These are phyloP conservation scores for Rhingia rostrata DNA, from an alignment of 2,888 invertebrate genomes.

Conservation along the genomic window DNA sequence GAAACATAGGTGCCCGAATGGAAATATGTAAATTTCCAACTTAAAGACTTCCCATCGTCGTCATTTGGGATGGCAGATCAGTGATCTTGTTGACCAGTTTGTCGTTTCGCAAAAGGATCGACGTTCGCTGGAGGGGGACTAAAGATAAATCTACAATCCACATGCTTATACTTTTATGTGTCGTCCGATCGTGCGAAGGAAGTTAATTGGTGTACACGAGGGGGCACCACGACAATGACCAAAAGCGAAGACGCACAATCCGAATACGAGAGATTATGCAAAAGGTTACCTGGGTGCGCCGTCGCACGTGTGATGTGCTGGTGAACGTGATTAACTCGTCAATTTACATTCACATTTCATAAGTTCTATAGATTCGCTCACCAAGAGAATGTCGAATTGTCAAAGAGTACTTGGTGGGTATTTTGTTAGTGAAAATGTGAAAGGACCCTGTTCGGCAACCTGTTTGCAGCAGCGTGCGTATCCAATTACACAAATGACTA, in stretches of 20 bases:
- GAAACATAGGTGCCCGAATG: not conserved
- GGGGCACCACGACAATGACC: conserved; percentile 14
- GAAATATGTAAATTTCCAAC: conserved; percentile 65
- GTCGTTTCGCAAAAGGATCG: conserved; percentile 52
- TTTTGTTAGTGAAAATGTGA: conserved; percentile 38
- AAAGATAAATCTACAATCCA: conserved; percentile 17
- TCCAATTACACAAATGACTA: conserved; percentile 58
- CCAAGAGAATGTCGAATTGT: conserved; percentile 40
- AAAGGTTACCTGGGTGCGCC: conserved; percentile 58
- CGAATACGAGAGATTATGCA: conserved; percentile 61
- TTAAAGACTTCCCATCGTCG: conserved; percentile 48
- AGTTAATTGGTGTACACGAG: conserved; percentile 54
- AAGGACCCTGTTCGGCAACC: conserved; percentile 64
- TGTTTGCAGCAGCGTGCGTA: conserved; percentile 41
- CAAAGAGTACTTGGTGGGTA: conserved; percentile 41
- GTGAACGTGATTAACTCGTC: conserved; percentile 69
- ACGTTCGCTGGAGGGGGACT: conserved; percentile 22
- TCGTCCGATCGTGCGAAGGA: conserved; percentile 65
- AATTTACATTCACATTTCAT: conserved; percentile 71
- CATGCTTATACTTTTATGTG: conserved; percentile 14
- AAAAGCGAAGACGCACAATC: conserved; percentile 26
- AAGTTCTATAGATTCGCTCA: conserved; percentile 57
- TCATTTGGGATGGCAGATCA: conserved; percentile 58
- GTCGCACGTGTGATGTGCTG: conserved; percentile 40
- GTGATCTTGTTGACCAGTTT: conserved; percentile 66